Conservation (phyloP, 2,888 invertebrate species). For the Pollenia labialis region DNA sequence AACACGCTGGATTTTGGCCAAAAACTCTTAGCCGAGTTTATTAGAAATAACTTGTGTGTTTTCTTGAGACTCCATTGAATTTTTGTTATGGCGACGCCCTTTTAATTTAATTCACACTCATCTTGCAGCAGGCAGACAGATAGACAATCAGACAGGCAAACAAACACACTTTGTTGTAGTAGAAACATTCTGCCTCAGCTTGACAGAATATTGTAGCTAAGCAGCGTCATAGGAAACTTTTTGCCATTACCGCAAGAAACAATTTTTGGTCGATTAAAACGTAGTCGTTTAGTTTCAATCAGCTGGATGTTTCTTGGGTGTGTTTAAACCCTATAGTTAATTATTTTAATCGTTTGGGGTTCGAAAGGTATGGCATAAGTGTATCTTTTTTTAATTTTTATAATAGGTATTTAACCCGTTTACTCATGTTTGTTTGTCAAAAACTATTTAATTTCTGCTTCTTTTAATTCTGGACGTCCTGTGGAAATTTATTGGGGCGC, state of each 20-base stretch:
- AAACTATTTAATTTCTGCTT: background rate
- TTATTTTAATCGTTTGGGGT: conserved; percentile 38
- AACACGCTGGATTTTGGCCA: conserved; percentile 36
- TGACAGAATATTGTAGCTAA: background rate
- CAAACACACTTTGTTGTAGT: conserved; percentile 7
- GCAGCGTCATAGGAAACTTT: background rate
- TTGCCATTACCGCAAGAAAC: background rate
- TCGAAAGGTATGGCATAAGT: conserved; percentile 49
- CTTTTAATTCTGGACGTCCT: background rate
- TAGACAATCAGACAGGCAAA: too few relatives aligned
- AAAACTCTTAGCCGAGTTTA: conserved; percentile 2
- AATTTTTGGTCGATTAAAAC: background rate
- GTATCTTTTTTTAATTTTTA: background rate
- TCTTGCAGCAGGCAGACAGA: background rate
- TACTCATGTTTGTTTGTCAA: background rate
- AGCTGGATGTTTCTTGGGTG: conserved; percentile 43
- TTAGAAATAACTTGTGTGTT: conserved; percentile 14
- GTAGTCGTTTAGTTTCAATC: conserved; percentile 2
- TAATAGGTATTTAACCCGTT: background rate
- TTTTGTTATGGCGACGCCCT: conserved; percentile 67
- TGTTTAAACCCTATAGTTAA: conserved; percentile 19
- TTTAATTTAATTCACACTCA: conserved; percentile 37
- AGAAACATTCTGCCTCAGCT: conserved; percentile 18
- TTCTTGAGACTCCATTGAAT: conserved; percentile 33
- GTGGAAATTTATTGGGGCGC: conserved; percentile 15